These are phyloP conservation scores for Hydriomena furcata DNA, from an alignment of 2,888 invertebrate species.

Conservation along the genomic window DNA sequence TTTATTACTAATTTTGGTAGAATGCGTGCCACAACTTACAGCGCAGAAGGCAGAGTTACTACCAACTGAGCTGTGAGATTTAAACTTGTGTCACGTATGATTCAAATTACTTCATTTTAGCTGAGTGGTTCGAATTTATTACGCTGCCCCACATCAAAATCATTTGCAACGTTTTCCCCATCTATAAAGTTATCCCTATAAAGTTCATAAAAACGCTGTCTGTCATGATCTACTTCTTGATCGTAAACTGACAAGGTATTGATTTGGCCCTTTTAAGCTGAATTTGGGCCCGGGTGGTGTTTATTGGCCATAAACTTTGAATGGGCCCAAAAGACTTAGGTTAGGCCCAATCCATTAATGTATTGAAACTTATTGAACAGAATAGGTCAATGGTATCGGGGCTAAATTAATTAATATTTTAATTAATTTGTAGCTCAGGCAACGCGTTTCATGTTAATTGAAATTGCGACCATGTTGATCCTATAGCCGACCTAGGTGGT, in stretches of 20 bases:
- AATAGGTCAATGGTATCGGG: constrained; percentile 3
- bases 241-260: constrained; percentile 27
- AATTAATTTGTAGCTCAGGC: background rate
- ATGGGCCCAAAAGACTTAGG: constrained; percentile 10
- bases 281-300: constrained; percentile 30
- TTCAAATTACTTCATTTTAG: too few species aligned
- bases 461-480: too few species aligned
- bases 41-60: too few species aligned
- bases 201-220: constrained; percentile 9
- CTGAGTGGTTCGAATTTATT: background rate
- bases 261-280: constrained; percentile 25
- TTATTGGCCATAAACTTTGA: constrained; percentile 34
- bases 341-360: constrained; percentile 15
- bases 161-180: background rate
- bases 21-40: too few species aligned
- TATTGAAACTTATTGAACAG: constrained; percentile 14
- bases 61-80: too few species aligned
- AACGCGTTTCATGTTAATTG: background rate
- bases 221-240: constrained; percentile 3
- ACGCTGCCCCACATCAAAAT: background rate
- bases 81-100: too few species aligned
- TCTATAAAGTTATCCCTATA: too few species aligned
- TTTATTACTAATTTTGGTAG: too few species aligned
- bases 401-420: constrained; percentile 3
- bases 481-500: too few species aligned